A percentile compares a stretch with the other conserved stretches of the same genome.
Conservation (phyloP, 2,888 invertebrate species). For the Hemithea aestivaria region DNA sequence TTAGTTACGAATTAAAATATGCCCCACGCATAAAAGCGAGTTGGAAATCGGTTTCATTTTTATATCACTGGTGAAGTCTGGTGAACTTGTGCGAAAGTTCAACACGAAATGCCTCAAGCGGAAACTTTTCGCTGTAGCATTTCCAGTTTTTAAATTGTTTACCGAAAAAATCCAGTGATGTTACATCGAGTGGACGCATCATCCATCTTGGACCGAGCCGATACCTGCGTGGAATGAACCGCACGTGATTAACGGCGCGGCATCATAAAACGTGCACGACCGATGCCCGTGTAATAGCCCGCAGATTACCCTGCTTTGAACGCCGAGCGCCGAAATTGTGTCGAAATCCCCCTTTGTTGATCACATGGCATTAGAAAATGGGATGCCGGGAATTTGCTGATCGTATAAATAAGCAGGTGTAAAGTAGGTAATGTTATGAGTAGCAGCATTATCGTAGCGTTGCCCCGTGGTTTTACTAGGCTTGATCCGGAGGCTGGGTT, state of each 20-base stretch:
- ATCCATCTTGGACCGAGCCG: conserved; percentile 31
- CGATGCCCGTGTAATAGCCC: conserved; percentile 31
- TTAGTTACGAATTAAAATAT: no score
- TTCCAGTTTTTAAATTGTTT: not conserved
- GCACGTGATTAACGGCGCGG: conserved; percentile 34
- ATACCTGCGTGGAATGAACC: conserved; percentile 35
- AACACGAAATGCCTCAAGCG: no score
- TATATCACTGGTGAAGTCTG: no score
- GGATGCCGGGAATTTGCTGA: conserved; percentile 6
- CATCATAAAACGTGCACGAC: conserved; percentile 28
- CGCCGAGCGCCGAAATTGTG: conserved; percentile 24
- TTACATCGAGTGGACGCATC: conserved; percentile 13
- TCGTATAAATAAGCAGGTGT: not conserved
- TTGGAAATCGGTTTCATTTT: no score
- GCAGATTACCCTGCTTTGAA: conserved; percentile 20
- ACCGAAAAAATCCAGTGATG: conserved; percentile 5
- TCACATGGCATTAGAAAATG: conserved; percentile 13
- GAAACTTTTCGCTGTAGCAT: no score
- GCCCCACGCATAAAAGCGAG: no score
- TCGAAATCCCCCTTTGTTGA: conserved; percentile 29
- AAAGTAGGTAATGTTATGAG: no score
- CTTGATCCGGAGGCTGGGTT: no score
- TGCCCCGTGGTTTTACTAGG: no score
- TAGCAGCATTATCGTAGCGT: no score
- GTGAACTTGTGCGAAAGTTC: no score